phyloP scores from a whole-genome alignment of 2,113 vertebrate genomes.

The Ageneiosus marmoratus region DNA sequence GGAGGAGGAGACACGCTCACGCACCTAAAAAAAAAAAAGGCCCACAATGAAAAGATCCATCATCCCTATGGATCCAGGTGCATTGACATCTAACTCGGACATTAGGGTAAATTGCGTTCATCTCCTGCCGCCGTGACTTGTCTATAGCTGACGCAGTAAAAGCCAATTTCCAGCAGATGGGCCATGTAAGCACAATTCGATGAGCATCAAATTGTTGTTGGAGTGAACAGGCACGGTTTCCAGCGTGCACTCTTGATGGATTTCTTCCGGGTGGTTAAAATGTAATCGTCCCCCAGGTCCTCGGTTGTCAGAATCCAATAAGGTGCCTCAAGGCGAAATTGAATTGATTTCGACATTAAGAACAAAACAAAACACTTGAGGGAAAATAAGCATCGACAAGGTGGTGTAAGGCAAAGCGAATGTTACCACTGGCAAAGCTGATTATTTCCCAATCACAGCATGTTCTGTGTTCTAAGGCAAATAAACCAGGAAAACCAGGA shows the following conservation, averaged over 20 bases:
- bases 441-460: neutral
- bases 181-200: slow-evolving; percentile 61
- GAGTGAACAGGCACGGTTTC: neutral
- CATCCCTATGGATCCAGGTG: slow-evolving; percentile 62
- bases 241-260: neutral
- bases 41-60: slow-evolving; percentile 70
- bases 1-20: slow-evolving; percentile 52
- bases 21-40: neutral
- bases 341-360: neutral
- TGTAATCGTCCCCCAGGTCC: slow-evolving; percentile 2
- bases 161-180: slow-evolving; percentile 66
- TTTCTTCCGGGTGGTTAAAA: slow-evolving; percentile 7
- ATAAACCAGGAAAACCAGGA: too few relatives aligned
- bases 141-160: slow-evolving; percentile 62
- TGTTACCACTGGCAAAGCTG: neutral
- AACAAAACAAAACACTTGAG: neutral
- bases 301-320: neutral
- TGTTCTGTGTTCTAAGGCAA: neutral
- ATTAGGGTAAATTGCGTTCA: slow-evolving; percentile 67
- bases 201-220: slow-evolving; percentile 48
- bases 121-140: slow-evolving; percentile 31
- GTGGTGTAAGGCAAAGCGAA: neutral
- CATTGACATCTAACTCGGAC: slow-evolving; percentile 43
- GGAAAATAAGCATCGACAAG: neutral
- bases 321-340: neutral